A percentile compares a stretch with the other conserved stretches of the same genome.
Conservation (phyloP, 92 coral and sea anemone species). For the Palythoa heliodiscus region DNA sequence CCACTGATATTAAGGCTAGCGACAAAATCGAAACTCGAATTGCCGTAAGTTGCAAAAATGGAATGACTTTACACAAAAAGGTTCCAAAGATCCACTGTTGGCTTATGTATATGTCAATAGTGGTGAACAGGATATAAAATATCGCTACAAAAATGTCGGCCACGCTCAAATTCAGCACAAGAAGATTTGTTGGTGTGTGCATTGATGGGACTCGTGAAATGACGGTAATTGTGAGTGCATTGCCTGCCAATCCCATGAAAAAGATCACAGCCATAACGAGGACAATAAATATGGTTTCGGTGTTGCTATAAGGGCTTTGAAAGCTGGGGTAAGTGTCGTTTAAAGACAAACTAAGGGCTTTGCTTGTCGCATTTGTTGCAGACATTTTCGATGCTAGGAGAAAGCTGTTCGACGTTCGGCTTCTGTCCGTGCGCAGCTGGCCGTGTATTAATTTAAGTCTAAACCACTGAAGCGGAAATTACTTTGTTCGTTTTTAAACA, state of each 20-base stretch:
- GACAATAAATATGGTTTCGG: slow-evolving; percentile 60
- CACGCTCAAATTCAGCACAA: slow-evolving; percentile 70
- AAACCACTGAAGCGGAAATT: too few relatives aligned
- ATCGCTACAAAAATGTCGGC: slow-evolving; percentile 80
- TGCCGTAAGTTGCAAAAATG: slow-evolving; percentile 69
- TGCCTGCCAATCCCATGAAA: slow-evolving; percentile 69
- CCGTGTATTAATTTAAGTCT: too few relatives aligned
- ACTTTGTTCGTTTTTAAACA: too few relatives aligned
- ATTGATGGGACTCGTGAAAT: slow-evolving; percentile 68
- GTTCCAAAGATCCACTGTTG: slow-evolving; percentile 75
- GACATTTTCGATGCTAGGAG: not conserved
- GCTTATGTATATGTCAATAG: slow-evolving; percentile 65
- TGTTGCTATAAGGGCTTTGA: slow-evolving; percentile 1
- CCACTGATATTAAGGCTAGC: slow-evolving; percentile 73
- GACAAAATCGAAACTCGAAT: slow-evolving; percentile 68
- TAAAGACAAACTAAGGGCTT: not conserved
- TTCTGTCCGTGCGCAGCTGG: too few relatives aligned
- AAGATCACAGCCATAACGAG: slow-evolving; percentile 58
- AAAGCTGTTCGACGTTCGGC: too few relatives aligned
- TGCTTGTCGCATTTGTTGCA: not conserved
- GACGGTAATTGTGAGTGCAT: slow-evolving; percentile 58
- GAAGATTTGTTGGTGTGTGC: slow-evolving; percentile 73
- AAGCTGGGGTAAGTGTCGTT: not conserved
- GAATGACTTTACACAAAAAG: slow-evolving; percentile 67
- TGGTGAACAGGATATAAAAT: slow-evolving; percentile 62